phyloP scores from a whole-genome alignment of 2,888 invertebrate genomes.

The Linnaemya vulpina region DNA sequence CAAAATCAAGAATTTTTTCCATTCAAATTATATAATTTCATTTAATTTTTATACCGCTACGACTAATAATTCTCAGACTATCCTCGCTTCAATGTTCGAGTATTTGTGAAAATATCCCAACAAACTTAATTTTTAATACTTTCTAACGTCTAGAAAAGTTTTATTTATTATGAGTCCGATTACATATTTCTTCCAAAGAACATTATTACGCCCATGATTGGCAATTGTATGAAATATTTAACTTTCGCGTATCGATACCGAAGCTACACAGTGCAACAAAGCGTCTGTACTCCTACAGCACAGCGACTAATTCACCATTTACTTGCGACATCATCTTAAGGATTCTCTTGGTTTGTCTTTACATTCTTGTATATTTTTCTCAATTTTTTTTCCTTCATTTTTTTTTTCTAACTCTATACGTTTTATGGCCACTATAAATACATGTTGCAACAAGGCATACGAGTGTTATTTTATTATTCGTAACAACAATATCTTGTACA shows the following conservation, averaged over 20 bases:
- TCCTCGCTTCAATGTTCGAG: not conserved
- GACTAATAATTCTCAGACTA: not conserved
- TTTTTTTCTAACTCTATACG: slow-evolving; percentile 53
- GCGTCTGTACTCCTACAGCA: slow-evolving; percentile 57
- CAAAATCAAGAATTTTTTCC: no score
- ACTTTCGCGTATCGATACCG: slow-evolving; percentile 35
- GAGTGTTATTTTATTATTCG: slow-evolving; percentile 49
- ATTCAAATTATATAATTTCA: no score
- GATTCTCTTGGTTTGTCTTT: slow-evolving; percentile 29
- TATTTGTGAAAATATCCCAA: not conserved
- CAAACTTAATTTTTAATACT: slow-evolving; percentile 49
- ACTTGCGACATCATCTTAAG: slow-evolving; percentile 28
- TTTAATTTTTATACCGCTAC: no score
- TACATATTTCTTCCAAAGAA: slow-evolving; percentile 21
- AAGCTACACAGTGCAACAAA: slow-evolving; percentile 29
- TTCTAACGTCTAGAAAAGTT: slow-evolving; percentile 38
- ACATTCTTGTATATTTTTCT: slow-evolving; percentile 50
- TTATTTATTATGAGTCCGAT: slow-evolving; percentile 44
- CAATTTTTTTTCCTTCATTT: no score
- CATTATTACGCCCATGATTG: slow-evolving; percentile 44
- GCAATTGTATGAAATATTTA: slow-evolving; percentile 55
- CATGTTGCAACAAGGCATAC: slow-evolving; percentile 62
- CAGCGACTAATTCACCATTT: slow-evolving; percentile 38
- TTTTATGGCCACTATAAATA: slow-evolving; percentile 67
- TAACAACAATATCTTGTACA: slow-evolving; percentile 35